Conservation (phyloP, 2,888 invertebrate genomes). For the Orthonychiurus folsomi region DNA sequence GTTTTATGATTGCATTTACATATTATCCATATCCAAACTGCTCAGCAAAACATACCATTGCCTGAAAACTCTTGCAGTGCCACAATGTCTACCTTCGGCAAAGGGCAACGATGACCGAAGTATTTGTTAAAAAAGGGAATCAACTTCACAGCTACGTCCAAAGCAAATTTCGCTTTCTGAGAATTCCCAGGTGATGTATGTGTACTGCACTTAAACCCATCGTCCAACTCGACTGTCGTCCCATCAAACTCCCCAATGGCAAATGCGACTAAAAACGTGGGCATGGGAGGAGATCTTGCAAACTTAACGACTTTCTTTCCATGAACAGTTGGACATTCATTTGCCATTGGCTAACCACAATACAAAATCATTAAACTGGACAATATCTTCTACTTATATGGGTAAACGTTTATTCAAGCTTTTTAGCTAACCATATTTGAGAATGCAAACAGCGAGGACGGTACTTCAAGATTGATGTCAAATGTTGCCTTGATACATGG, state of each 20-base stretch:
- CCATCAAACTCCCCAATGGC: background rate
- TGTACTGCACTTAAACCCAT: background rate
- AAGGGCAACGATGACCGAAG: background rate
- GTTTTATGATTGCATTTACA: too few species aligned
- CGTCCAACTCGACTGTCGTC: background rate
- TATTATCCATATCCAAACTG: too few species aligned
- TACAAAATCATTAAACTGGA: too few species aligned
- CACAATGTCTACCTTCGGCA: background rate
- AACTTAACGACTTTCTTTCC: background rate
- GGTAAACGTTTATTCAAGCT: too few species aligned
- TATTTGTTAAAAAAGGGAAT: background rate
- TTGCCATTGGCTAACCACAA: background rate
- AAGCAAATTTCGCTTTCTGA: background rate
- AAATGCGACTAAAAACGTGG: background rate
- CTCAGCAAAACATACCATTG: too few species aligned
- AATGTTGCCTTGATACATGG: background rate
- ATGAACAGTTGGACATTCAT: background rate
- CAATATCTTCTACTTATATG: too few species aligned
- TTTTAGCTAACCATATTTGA: background rate
- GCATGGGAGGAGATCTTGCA: background rate
- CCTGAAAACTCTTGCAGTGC: background rate
- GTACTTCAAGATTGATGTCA: background rate
- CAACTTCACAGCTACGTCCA: background rate
- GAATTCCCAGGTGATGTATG: background rate
- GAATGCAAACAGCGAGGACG: background rate